These are phyloP conservation scores for Philaenus spumarius DNA, from an alignment of 1,140 invertebrate species.

Conservation along the genomic window DNA sequence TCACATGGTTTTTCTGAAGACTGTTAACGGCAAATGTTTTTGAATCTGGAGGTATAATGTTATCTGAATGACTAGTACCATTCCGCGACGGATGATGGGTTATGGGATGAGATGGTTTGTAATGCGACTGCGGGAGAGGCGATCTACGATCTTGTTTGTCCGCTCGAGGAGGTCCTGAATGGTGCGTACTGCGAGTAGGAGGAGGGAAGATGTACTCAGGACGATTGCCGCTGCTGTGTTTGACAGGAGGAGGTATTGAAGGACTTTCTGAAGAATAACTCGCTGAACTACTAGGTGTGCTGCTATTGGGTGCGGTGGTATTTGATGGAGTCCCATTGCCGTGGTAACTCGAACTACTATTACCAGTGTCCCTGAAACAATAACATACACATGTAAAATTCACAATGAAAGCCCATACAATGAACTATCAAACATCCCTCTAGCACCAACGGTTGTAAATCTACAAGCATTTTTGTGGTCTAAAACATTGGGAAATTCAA, in stretches of 20 bases:
- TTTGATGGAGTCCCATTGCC: neutral
- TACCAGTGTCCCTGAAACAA: neutral
- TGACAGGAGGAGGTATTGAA: slow-evolving; percentile 25
- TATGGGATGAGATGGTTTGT: neutral
- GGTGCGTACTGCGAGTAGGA: slow-evolving; percentile 24
- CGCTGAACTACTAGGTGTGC: neutral
- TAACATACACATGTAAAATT: too few species aligned
- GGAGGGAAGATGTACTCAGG: slow-evolving; percentile 11
- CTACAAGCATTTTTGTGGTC: too few species aligned
- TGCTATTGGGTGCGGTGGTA: neutral
- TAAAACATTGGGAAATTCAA: too few species aligned
- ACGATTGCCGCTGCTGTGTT: slow-evolving; percentile 29
- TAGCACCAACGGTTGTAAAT: too few species aligned
- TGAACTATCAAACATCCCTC: too few species aligned
- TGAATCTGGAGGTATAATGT: neutral
- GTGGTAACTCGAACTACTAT: neutral
- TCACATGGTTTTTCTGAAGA: neutral
- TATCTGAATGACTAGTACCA: neutral
- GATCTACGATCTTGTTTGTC: slow-evolving; percentile 29
- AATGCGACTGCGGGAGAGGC: neutral
- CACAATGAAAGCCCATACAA: too few species aligned
- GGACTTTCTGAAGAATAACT: neutral
- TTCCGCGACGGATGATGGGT: neutral
- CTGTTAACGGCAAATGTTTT: neutral
- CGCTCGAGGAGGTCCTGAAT: slow-evolving; percentile 22